Conservation (phyloP, 2,888 invertebrate genomes). For the Leptodirus hochenwartii region DNA sequence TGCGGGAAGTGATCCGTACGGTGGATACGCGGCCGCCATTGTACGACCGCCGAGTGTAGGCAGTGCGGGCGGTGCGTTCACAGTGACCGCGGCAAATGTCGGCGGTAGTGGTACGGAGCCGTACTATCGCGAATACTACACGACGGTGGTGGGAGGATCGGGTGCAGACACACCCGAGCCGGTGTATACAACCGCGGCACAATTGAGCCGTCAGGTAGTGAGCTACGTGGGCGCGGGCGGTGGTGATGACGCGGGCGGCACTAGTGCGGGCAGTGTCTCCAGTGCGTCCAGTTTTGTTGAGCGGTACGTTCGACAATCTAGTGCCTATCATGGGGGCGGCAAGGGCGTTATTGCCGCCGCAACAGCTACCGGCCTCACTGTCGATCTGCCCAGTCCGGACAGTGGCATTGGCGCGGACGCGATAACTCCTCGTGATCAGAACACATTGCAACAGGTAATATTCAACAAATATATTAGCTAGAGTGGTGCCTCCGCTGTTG, state of each 20-base stretch:
- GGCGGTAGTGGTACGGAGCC: no score
- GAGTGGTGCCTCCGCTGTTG: no score
- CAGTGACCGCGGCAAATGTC: constrained; percentile 42
- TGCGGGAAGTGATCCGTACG: constrained; percentile 25
- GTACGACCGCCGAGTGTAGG: no score
- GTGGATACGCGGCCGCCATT: constrained; percentile 25
- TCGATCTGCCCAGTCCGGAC: constrained; percentile 89
- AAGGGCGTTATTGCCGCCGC: constrained; percentile 55
- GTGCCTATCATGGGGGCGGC: constrained; percentile 52
- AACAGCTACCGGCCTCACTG: constrained; percentile 66
- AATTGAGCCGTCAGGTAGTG: constrained; percentile 30
- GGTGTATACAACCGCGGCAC: constrained; percentile 26
- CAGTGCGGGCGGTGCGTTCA: constrained; percentile 28
- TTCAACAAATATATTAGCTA: no score
- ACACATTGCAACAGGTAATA: constrained; percentile 78
- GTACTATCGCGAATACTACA: constrained; percentile 59
- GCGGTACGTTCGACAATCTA: constrained; percentile 42
- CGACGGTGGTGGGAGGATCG: constrained; percentile 35
- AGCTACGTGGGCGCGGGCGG: constrained; percentile 29
- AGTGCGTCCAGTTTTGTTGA: constrained; percentile 54
- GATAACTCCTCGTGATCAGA: constrained; percentile 79
- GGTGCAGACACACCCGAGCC: constrained; percentile 38
- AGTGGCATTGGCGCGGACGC: constrained; percentile 91
- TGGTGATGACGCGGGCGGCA: constrained; percentile 33
- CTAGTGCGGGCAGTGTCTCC: no score